Evolutionary conservation across 2,113 vertebrate genomes (phyloP), one percentile per base, ranked within the genome.

Genomic region (Scatophagus argus): DNA sequence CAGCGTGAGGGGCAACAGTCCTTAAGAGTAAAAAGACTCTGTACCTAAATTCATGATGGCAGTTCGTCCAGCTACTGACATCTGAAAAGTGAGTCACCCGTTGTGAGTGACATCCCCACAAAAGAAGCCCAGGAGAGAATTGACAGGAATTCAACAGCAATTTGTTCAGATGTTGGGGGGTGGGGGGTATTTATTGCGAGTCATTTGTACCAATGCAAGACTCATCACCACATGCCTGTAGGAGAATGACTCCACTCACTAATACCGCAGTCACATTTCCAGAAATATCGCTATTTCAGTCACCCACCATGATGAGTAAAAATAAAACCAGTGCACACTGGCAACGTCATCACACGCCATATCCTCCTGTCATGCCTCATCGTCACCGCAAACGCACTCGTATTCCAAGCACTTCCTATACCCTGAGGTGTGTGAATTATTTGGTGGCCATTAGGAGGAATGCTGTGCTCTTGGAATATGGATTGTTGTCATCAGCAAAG

Each of bases 341-440:
- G 23, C 12, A 1, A 61, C 12, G 43, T 77, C 82, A 81, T 74
- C 66, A 29, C 55, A 36, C 19, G 47, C 46, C 55, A 14, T 19
- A 52, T 62, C 54, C 54, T 58, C 36, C 54, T 60, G 71, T 70
- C 74, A 60, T 43, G 70, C 61, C 46, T 74, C 73, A 82, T 86
- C 78, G 72, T 69, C 65, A 16, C 64, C n/a, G 62, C 46, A 66
- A 69, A 81, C 14, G 13, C 58, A 60, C 79, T 81, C 7, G 25
- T 66, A 62, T 29, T 39, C 46, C 46, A 31, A 62, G 79, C 21
- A 52, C 76, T 74, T 76, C 61, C 63, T 59, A 16, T 54, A 71
- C 67, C 67, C 56, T 3, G 12, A 77, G 79, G 77, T 69, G 64
- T 70, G 79, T 90, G 60, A 90, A 91, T 89, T 89, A 91, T 93